phyloP scores from a whole-genome alignment of 2,113 vertebrate species.

The Hypocryptadius cinnamomeus region DNA sequence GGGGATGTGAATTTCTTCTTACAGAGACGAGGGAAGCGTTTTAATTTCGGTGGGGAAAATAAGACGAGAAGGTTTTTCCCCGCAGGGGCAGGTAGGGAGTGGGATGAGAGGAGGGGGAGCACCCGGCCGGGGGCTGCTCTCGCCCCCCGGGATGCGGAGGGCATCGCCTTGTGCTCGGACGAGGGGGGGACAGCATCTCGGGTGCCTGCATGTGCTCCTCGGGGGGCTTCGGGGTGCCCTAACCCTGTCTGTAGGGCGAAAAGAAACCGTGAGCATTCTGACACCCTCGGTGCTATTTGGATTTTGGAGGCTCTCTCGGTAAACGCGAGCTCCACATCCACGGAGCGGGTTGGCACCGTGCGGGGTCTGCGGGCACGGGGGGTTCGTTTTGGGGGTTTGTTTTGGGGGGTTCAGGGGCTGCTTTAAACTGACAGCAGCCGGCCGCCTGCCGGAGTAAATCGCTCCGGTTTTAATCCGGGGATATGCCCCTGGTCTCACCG shows the following conservation, averaged over 20 bases:
- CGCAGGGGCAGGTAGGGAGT: neutral
- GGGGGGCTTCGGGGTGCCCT: neutral
- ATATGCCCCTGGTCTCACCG: neutral
- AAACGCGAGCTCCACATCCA: neutral
- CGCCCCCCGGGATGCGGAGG: neutral
- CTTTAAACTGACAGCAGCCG: neutral
- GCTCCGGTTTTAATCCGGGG: neutral
- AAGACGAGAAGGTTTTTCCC: neutral
- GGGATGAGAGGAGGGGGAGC: neutral
- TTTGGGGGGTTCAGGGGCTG: no score
- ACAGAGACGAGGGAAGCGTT: neutral
- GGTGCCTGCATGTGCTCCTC: neutral
- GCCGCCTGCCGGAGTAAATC: neutral
- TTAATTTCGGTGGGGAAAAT: neutral
- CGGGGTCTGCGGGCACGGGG: neutral
- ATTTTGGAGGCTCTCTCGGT: neutral
- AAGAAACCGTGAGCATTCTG: neutral
- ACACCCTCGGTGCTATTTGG: rapidly evolving
- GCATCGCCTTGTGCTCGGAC: neutral
- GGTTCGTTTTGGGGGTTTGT: neutral
- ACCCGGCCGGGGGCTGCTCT: neutral
- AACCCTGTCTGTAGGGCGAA: neutral
- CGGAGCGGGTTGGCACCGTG: neutral
- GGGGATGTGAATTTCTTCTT: neutral
- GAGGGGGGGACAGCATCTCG: neutral